Evolutionary conservation across 2,888 invertebrate species (phyloP).

Genomic region (Mythimna vitellina): DNA sequence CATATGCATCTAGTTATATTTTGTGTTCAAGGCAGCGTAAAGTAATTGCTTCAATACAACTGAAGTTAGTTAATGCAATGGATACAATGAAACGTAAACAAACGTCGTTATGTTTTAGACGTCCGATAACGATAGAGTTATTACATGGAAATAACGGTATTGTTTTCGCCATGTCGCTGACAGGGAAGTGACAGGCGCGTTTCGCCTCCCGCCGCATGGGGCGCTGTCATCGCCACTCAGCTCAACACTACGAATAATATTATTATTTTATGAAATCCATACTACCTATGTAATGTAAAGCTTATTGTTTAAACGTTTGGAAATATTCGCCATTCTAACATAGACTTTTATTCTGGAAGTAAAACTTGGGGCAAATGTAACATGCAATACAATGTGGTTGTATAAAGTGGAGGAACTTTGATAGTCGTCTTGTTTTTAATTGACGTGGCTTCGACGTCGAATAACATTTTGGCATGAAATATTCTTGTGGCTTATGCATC

Average conservation of each 20-base stretch:
- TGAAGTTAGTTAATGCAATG: slow-evolving; percentile 55
- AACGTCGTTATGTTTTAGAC: slow-evolving; percentile 79
- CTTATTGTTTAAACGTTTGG: slow-evolving; percentile 35
- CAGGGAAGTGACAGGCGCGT: slow-evolving; percentile 79
- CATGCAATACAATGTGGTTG: background rate
- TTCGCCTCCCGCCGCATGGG: slow-evolving; percentile 79
- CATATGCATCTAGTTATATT: background rate
- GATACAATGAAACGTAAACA: slow-evolving; percentile 75
- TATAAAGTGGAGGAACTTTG: slow-evolving; percentile 9
- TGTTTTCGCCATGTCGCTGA: slow-evolving; percentile 80
- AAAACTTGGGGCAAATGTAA: slow-evolving; percentile 7
- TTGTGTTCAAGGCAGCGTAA: slow-evolving; percentile 22
- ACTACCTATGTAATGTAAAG: slow-evolving; percentile 50
- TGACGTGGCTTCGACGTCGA: background rate
- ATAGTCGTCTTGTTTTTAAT: slow-evolving; percentile 22
- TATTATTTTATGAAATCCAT: slow-evolving; percentile 68
- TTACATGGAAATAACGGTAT: slow-evolving; percentile 84
- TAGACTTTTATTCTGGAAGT: slow-evolving; percentile 8
- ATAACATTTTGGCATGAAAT: background rate
- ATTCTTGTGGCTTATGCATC: background rate
- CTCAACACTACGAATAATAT: slow-evolving; percentile 72
- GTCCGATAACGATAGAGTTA: slow-evolving; percentile 83
- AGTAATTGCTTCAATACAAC: slow-evolving; percentile 38
- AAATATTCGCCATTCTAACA: slow-evolving; percentile 11
- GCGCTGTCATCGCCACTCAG: slow-evolving; percentile 85